A percentile compares a stretch with the other conserved stretches of the same genome.
These are phyloP conservation scores for Thinocorus orbignyianus DNA, from an alignment of 2,113 vertebrate genomes.

Conservation along the genomic window DNA sequence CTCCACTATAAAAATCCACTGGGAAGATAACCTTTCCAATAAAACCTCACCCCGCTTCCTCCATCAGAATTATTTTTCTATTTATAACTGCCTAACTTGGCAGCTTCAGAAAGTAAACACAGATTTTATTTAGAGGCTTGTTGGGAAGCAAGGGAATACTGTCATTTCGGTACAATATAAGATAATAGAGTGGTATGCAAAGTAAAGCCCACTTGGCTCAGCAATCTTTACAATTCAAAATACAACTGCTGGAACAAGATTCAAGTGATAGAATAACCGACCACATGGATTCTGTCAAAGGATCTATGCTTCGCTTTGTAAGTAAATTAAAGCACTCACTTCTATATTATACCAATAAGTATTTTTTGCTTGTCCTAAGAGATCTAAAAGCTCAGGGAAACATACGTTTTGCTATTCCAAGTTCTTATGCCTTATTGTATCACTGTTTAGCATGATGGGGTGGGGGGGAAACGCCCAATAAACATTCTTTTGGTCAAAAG, in stretches of 20 bases:
- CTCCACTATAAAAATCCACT: neutral
- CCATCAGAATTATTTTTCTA: neutral
- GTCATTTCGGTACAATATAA: neutral
- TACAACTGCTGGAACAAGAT: neutral
- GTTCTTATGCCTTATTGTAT: neutral
- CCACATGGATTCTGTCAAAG: neutral
- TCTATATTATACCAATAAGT: neutral
- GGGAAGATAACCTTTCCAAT: neutral
- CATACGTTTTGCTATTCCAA: neutral
- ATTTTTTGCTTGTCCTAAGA: neutral
- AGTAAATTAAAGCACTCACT: neutral
- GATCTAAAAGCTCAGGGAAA: neutral
- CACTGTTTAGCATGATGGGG: neutral
- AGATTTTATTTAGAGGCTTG: neutral
- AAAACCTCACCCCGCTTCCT: neutral
- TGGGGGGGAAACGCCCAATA: neutral
- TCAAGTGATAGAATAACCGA: neutral
- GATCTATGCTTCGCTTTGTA: neutral
- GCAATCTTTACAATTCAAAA: neutral
- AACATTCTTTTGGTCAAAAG: neutral
- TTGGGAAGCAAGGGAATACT: neutral
- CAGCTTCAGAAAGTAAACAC: neutral
- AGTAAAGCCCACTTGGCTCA: neutral
- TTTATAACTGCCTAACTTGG: slow-evolving; percentile 2
- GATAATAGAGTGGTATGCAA: neutral